Evolutionary conservation across 2,113 vertebrate genomes (phyloP).

Genomic region (Cettia cetti): DNA sequence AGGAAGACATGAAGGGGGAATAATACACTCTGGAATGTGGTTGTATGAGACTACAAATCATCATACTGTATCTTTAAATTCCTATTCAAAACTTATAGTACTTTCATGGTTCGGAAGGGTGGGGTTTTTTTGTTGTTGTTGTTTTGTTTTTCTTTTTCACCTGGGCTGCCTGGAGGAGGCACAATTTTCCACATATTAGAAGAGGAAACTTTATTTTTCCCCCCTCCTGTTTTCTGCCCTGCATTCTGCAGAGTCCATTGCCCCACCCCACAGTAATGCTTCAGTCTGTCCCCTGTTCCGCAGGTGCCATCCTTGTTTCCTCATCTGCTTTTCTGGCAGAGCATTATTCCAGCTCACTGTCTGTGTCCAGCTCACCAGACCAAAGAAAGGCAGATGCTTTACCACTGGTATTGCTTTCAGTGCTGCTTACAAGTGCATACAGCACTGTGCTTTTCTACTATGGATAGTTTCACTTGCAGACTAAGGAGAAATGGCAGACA

Average conservation of each 20-base stretch:
- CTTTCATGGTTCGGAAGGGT: neutral
- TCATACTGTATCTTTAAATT: neutral
- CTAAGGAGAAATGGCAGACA: constrained; percentile 1
- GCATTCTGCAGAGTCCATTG: neutral
- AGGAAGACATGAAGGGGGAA: neutral
- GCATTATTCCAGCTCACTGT: neutral
- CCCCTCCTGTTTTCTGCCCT: neutral
- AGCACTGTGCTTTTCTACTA: neutral
- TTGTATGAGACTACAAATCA: neutral
- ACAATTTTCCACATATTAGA: neutral
- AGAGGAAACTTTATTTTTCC: neutral
- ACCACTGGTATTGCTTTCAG: neutral
- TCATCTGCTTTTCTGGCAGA: neutral
- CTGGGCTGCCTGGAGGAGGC: neutral
- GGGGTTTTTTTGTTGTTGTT: no score
- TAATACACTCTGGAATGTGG: no score
- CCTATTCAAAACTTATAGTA: neutral
- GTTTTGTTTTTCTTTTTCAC: neutral
- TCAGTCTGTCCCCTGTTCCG: neutral
- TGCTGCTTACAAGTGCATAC: neutral
- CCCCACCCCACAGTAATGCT: neutral
- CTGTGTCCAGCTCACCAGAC: neutral
- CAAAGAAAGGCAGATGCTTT: neutral
- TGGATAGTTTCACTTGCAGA: neutral
- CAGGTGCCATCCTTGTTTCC: neutral